phyloP scores from a whole-genome alignment of 1,140 invertebrate genomes.

The Brachionus paranguensis region DNA sequence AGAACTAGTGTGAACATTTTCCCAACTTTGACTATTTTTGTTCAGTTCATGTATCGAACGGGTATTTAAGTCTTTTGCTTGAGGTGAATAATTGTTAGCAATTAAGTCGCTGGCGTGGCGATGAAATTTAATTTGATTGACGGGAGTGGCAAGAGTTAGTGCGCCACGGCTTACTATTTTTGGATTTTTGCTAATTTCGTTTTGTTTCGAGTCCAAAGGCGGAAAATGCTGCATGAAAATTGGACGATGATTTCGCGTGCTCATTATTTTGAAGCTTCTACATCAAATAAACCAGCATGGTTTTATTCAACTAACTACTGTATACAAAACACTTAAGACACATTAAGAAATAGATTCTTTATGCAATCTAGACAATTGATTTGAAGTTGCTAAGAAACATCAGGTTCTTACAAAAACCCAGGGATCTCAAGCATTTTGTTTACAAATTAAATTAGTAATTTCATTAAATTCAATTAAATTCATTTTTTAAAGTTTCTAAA shows the following conservation, averaged over 20 bases:
- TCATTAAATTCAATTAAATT: too few relatives aligned
- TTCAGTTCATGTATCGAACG: conserved; percentile 41
- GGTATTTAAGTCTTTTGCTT: conserved; percentile 57
- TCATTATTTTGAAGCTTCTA: neutral
- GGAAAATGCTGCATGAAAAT: neutral
- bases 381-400: neutral
- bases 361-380: neutral
- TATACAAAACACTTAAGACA: conserved; percentile 16
- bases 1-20: neutral
- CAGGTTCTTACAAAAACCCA: neutral
- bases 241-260: neutral
- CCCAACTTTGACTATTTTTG: neutral
- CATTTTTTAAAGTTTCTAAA: too few relatives aligned
- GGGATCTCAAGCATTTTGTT: neutral
- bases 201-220: neutral
- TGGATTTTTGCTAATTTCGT: neutral
- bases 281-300: neutral
- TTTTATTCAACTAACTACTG: neutral
- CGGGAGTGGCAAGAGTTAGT: conserved; percentile 54
- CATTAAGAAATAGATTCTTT: neutral
- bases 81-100: conserved; percentile 60
- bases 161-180: conserved; percentile 40
- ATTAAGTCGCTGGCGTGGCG: conserved; percentile 64
- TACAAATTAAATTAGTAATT: neutral
- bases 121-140: conserved; percentile 53